Percentiles rank a stretch among this genome's conserved stretches.
These are phyloP conservation scores for Poecile montanus DNA, from an alignment of 2,797 vertebrate genomes.

Conservation along the genomic window DNA sequence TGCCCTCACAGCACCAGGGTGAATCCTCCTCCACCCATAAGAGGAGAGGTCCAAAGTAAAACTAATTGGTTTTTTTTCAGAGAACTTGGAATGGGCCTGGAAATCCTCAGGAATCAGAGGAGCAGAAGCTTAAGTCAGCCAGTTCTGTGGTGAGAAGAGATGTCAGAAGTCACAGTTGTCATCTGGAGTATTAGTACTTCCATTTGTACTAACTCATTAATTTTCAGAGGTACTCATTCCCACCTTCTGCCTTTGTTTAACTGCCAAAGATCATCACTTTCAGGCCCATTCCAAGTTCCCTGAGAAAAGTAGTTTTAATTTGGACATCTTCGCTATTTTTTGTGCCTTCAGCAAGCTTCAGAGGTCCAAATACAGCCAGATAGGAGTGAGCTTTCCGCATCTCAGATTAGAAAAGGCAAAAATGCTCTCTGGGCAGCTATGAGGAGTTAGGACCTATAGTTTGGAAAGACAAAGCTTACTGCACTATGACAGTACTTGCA, in stretches of 20 bases:
- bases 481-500: fast-evolving
- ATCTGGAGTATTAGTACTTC: background rate
- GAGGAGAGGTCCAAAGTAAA: background rate
- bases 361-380: background rate
- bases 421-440: no score
- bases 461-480: background rate
- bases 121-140: background rate
- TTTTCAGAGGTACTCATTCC: background rate
- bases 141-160: background rate
- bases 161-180: background rate
- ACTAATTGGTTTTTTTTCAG: background rate
- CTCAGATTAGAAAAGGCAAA: background rate
- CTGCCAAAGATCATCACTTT: background rate
- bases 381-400: background rate
- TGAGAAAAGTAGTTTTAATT: background rate
- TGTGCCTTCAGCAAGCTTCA: background rate
- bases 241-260: background rate
- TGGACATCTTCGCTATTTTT: background rate
- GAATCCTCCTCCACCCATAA: background rate
- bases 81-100: background rate
- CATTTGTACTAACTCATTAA: background rate
- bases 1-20: background rate
- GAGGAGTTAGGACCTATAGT: fast-evolving
- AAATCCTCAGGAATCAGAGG: background rate
- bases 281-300: background rate